Percentiles rank a stretch among this genome's conserved stretches.
Evolutionary conservation across 2,113 vertebrate species (phyloP).

Genomic region (Bucco capensis): DNA sequence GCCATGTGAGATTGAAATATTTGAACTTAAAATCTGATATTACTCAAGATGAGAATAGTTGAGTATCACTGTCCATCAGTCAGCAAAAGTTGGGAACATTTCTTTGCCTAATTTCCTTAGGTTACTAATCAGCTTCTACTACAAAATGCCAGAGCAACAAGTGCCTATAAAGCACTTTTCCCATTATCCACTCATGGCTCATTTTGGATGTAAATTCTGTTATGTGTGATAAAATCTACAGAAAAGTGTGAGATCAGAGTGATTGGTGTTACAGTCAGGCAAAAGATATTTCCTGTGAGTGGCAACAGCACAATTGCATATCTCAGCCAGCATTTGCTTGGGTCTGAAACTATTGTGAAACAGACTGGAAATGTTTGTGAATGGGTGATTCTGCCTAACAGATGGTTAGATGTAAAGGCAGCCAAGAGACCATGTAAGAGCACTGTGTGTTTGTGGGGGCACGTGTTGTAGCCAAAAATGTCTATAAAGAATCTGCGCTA

Average conservation of each 20-base stretch:
- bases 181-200: not conserved
- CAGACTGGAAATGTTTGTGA: conserved; percentile 2
- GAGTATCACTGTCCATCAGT: fast-evolving
- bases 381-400: conserved; percentile 11
- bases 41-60: not conserved
- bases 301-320: not conserved
- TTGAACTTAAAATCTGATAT: not conserved
- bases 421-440: not conserved
- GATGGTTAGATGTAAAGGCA: conserved; percentile 22
- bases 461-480: conserved; percentile 29
- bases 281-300: conserved; percentile 40
- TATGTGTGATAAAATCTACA: conserved; percentile 39
- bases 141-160: not conserved
- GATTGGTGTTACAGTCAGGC: not conserved
- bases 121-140: not conserved
- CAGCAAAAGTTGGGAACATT: not conserved
- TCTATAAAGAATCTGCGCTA: conserved; percentile 35
- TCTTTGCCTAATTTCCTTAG: not conserved
- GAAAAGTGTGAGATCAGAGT: not conserved
- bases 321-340: not conserved
- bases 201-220: not conserved
- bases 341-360: conserved; percentile 4
- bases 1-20: not conserved
- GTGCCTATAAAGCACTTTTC: not conserved
- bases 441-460: not conserved